A percentile compares a stretch with the other conserved stretches of the same genome.
Evolutionary conservation across 2,113 vertebrate species (phyloP).

Genomic region (Corythaeola cristata): DNA sequence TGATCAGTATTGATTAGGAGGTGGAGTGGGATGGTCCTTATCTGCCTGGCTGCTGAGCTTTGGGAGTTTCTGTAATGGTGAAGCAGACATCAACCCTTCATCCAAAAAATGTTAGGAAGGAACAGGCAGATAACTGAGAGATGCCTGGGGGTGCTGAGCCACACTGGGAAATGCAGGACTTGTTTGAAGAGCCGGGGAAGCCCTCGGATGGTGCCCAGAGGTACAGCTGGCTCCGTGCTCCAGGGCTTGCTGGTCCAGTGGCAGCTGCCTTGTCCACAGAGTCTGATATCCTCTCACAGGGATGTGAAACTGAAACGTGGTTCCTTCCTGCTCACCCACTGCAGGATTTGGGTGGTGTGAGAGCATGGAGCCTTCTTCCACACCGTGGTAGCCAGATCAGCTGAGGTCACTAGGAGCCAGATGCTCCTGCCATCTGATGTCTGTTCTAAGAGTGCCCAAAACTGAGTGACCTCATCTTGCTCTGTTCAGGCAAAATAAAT

Average conservation of each 20-base stretch:
- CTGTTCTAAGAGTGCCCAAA: not conserved
- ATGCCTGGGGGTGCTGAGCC: not conserved
- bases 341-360: not conserved
- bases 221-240: not conserved
- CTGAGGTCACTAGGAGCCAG: not conserved
- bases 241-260: not conserved
- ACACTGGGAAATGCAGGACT: not conserved
- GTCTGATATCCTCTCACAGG: not conserved
- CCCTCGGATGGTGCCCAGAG: not conserved
- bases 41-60: not conserved
- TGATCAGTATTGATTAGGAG: not conserved
- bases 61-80: not conserved
- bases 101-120: not conserved
- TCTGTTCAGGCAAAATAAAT: not conserved
- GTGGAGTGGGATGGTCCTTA: not conserved
- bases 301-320: rapidly evolving
- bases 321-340: not conserved
- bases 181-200: not conserved
- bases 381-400: not conserved
- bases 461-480: not conserved
- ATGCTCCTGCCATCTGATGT: not conserved
- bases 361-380: not conserved
- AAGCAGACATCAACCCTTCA: not conserved
- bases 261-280: not conserved
- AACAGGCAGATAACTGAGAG: not conserved